Percentiles rank a stretch among this genome's conserved stretches.
These are phyloP conservation scores for Mesorhabditis sp. DNA, from an alignment of 2,888 invertebrate genomes.

Conservation along the genomic window DNA sequence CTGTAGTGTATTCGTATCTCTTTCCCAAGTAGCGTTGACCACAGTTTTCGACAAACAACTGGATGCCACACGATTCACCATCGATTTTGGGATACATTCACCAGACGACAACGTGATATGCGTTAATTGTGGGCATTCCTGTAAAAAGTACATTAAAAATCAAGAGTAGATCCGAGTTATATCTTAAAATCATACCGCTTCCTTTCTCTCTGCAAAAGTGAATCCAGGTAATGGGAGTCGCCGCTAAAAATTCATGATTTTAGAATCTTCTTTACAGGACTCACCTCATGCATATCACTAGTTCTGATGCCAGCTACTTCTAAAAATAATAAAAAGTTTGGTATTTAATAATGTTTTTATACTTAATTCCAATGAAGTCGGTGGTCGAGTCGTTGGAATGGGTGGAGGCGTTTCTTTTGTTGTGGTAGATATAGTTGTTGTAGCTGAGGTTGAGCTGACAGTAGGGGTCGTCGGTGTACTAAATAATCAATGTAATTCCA, in stretches of 20 bases:
- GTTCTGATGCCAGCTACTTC: too few species aligned
- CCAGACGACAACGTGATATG: too few species aligned
- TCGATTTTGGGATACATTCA: too few species aligned
- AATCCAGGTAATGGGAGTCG: background rate
- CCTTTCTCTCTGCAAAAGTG: background rate
- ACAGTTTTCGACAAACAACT: constrained; percentile 24
- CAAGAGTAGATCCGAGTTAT: too few species aligned
- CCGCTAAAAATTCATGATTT: background rate
- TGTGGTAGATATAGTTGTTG: constrained; percentile 14
- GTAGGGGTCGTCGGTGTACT: constrained; percentile 7
- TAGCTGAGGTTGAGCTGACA: constrained; percentile 1
- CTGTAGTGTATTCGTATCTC: constrained; percentile 17
- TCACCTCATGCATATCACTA: too few species aligned
- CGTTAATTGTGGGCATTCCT: too few species aligned
- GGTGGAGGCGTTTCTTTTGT: constrained; percentile 7
- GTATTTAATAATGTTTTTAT: too few species aligned
- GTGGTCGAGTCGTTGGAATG: background rate
- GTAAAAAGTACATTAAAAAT: too few species aligned
- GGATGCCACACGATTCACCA: too few species aligned
- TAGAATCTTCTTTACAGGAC: background rate
- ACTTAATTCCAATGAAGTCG: background rate
- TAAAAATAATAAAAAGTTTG: too few species aligned
- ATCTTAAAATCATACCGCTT: background rate
- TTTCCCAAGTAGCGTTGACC: constrained; percentile 39
- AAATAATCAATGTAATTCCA: background rate